A percentile compares a stretch with the other conserved stretches of the same genome.
Conservation (phyloP, 2,113 vertebrate genomes). For the Burhinus bistriatus region DNA sequence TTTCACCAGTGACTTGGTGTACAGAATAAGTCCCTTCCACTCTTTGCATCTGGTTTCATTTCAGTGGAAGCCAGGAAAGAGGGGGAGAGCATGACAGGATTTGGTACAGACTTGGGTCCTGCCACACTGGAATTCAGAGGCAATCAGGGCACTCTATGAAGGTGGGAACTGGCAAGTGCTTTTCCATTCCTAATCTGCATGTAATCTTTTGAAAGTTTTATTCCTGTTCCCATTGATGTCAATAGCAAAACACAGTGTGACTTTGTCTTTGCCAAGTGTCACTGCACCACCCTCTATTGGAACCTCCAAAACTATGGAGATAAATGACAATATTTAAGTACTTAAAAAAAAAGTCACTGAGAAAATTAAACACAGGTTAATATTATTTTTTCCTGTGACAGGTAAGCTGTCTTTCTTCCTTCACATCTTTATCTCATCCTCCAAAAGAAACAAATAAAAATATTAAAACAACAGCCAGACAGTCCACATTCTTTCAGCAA, state of each 20-base stretch:
- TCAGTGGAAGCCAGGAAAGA: not conserved
- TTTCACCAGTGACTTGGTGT: not conserved
- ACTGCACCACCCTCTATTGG: not conserved
- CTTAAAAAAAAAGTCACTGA: not conserved
- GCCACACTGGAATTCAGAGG: not conserved
- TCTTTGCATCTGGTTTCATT: not conserved
- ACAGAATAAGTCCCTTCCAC: not conserved
- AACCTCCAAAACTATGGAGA: not conserved
- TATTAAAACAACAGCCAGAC: not conserved
- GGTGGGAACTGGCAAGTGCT: not conserved
- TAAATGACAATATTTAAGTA: not conserved
- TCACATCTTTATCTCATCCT: not conserved
- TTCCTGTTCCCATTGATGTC: not conserved
- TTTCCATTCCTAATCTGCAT: not conserved
- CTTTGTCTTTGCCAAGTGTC: not conserved
- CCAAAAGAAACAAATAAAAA: not conserved
- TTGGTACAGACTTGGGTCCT: not conserved
- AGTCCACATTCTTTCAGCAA: not conserved
- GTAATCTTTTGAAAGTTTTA: not conserved
- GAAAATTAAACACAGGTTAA: not conserved
- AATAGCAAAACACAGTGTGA: not conserved
- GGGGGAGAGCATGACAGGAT: rapidly evolving
- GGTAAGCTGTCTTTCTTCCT: not conserved
- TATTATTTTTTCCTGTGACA: not conserved
- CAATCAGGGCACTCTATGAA: not conserved